Evolutionary conservation across 1,140 invertebrate genomes (phyloP), one percentile per base, ranked within the genome.

Genomic region (Drosophila tsacasi): DNA sequence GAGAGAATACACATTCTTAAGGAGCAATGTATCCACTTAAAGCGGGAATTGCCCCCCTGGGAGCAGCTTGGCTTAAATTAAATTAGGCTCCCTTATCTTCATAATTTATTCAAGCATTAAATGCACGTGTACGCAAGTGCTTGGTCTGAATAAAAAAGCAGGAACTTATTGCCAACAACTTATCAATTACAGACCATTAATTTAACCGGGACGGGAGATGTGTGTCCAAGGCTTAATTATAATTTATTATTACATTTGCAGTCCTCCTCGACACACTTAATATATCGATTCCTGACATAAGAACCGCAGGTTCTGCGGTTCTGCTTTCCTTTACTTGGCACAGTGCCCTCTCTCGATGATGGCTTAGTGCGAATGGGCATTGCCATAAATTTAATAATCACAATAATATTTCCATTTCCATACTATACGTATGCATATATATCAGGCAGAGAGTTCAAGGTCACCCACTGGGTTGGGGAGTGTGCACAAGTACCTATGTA

Each of bases 341-440:
- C 32, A 37, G 42, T 52, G 44, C 37, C 25, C 69, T 32, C 58
- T 32, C 25, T 50, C 59, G 30, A 37, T 25, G 42, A 5, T 30
- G 35, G 19, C 46, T 63, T 12, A 25, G 37, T 39, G 47, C 44
- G 37, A 25, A 40, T 76, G 81, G 52, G 65, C 63, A 72, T 65
- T 67, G 83, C 76, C 66, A 87, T 87, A 79, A 86, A 86, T 87
- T 83, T 64, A 79, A 87, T 86, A 87, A 87, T 83, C 83, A 55
- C 64, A 79, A 86, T 67, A 76, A 68, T 57, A 82, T 78, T 63
- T 66, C 50, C 67, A 23, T n/a, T n/a, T n/a, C n/a, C n/a, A n/a
- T n/a, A n/a, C n/a, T n/a, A n/a, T 7, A 57, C 50, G 10, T 50
- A 0, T 13, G 13, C 1, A 32, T 39, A 54, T 76, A 67, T 39